phyloP scores from a whole-genome alignment of 2,113 vertebrate species.

The Electrona antarctica region DNA sequence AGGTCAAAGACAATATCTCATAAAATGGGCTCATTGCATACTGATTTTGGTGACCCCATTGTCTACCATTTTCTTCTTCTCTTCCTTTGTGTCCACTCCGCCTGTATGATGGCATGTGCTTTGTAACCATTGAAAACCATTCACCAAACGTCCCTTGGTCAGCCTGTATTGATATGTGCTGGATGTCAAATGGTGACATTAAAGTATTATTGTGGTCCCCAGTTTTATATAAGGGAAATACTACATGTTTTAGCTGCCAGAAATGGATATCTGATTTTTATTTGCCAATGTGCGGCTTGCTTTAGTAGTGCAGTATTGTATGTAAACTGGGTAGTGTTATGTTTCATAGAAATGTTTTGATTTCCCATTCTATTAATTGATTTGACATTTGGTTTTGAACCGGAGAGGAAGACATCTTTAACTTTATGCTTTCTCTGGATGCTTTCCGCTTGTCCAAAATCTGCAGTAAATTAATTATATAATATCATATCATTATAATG shows the following conservation, averaged over 20 bases:
- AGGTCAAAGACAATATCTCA: no score
- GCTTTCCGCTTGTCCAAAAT: slow-evolving; percentile 5
- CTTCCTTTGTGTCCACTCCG: no score
- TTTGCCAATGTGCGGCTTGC: slow-evolving; percentile 59
- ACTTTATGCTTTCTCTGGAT: background rate
- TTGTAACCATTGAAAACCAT: no score
- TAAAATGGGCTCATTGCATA: no score
- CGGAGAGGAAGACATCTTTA: slow-evolving; percentile 15
- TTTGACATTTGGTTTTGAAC: slow-evolving; percentile 5
- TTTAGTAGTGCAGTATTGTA: slow-evolving; percentile 33
- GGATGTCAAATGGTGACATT: slow-evolving; percentile 1
- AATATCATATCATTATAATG: background rate
- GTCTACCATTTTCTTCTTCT: no score
- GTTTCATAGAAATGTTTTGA: slow-evolving; percentile 22
- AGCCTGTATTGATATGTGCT: background rate
- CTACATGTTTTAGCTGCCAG: slow-evolving; percentile 23
- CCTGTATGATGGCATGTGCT: no score
- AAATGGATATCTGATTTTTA: slow-evolving; percentile 24
- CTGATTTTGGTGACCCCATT: no score
- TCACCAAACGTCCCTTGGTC: no score
- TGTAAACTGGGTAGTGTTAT: slow-evolving; percentile 26
- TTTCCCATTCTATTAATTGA: background rate
- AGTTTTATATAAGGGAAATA: slow-evolving; percentile 17
- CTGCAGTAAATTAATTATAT: background rate
- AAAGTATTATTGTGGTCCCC: slow-evolving; percentile 39